These are phyloP conservation scores for Clinocottus analis DNA, from an alignment of 2,113 vertebrate species.

Conservation along the genomic window DNA sequence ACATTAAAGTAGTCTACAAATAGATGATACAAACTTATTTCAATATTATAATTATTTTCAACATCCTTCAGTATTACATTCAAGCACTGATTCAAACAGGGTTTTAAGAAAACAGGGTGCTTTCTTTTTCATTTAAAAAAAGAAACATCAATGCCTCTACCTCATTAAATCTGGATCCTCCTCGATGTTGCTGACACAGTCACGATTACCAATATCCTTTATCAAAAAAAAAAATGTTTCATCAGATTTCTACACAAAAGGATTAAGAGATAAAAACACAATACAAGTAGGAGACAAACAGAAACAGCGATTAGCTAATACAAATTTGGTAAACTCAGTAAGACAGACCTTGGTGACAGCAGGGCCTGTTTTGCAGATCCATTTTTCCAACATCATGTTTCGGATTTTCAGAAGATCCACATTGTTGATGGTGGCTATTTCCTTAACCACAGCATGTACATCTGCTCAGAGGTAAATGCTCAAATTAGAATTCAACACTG, in stretches of 20 bases:
- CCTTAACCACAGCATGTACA: slow-evolving; percentile 89
- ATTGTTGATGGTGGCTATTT: slow-evolving; percentile 90
- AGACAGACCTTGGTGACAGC: slow-evolving; percentile 82
- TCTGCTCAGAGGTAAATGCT: slow-evolving; percentile 76
- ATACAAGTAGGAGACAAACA: neutral
- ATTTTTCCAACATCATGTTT: slow-evolving; percentile 91
- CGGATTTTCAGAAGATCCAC: slow-evolving; percentile 90
- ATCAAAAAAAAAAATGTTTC: neutral
- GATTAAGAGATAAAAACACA: neutral
- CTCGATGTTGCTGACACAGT: slow-evolving; percentile 82
- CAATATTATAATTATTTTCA: neutral
- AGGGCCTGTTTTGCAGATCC: slow-evolving; percentile 87
- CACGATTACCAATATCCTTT: slow-evolving; percentile 81
- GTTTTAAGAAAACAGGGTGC: neutral
- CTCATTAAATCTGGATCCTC: slow-evolving; percentile 91
- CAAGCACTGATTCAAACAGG: neutral
- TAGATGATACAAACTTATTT: neutral
- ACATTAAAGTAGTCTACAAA: neutral
- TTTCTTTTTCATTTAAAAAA: neutral
- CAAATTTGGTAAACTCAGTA: neutral
- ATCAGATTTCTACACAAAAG: neutral
- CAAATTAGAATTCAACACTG: neutral
- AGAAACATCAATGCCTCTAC: slow-evolving; percentile 68
- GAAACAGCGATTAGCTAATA: neutral
- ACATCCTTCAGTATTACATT: neutral